Conservation (phyloP, 2,888 invertebrate species). For the Sarcophaga caerulescens region DNA sequence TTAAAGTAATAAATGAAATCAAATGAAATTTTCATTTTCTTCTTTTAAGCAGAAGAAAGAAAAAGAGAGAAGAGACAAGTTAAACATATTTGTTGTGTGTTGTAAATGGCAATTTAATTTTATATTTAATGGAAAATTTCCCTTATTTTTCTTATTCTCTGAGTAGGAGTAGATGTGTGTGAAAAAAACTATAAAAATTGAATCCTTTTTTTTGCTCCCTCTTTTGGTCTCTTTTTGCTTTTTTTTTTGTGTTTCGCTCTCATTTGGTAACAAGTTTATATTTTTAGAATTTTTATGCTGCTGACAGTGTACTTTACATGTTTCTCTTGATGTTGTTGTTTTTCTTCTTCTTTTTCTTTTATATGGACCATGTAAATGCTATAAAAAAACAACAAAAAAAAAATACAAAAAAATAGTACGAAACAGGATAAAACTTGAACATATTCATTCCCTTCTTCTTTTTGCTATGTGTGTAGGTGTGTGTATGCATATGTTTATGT, state of each 20-base stretch:
- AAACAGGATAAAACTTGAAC: not conserved
- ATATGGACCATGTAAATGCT: not conserved
- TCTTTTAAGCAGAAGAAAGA: not conserved
- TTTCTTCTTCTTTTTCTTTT: not conserved
- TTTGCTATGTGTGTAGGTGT: not conserved
- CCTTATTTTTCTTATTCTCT: not conserved
- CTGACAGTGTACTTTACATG: not conserved
- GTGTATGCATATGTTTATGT: not conserved
- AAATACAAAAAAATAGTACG: too few species aligned
- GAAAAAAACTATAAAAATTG: not conserved
- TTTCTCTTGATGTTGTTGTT: not conserved
- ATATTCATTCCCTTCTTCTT: not conserved
- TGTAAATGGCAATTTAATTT: conserved; percentile 39
- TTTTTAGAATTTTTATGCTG: not conserved
- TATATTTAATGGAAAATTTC: not conserved
- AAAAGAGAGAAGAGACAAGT: not conserved
- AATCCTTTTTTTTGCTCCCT: not conserved
- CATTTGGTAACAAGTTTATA: not conserved
- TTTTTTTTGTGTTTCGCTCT: not conserved
- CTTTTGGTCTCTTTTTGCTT: too few species aligned
- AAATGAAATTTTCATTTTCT: conserved; percentile 19
- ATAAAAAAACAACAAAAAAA: too few species aligned
- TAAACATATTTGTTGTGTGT: conserved; percentile 20
- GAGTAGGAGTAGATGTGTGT: not conserved
- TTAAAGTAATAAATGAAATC: conserved; percentile 75